Evolutionary conservation across 2,113 vertebrate genomes (phyloP), one percentile per base, ranked within the genome.

Genomic region (Ptilorrhoa leucosticta): DNA sequence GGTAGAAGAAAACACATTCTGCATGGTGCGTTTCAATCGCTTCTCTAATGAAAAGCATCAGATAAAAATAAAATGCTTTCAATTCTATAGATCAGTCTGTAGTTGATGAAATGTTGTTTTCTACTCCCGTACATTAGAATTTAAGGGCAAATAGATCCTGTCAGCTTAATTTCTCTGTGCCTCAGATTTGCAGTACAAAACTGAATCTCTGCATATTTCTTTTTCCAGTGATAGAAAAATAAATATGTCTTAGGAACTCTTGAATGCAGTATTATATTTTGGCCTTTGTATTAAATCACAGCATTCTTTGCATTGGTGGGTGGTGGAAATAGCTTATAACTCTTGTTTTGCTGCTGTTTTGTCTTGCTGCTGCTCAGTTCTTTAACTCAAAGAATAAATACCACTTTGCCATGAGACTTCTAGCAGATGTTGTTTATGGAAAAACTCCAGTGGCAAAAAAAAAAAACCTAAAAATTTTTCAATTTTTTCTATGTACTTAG

Each of bases 1-100:
- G 64, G 66, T 85, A 73, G 72, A 66, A 75, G 90, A 89, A 97
- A 94, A 92, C 89, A 63, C 39, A 81, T 96, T 90, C 90, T 89
- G 64, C 83, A 35, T 4, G 16, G 73, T 86, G 83, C 1, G 2
- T 94, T 96, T 96, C 90, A 94, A 58, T 94, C 89, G 92, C 76
- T 86, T 86, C 50, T 90, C 42, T 89, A 86, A 94, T 89, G 76
- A 92, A 89, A 95, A 89, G 42, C 64, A 77, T 81, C 76, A 89
- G 83, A 86, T 80, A 77, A 79, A 91, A 94, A 66, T 63, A 78
- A 90, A 90, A 83, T 78, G 76, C 72, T 92, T 92, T 83, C 64
- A 83, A 10, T 93, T 92, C 90, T 58, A 31, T 90, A 90, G 64
- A 73, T 87, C 33, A 73, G 28, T 47, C 54, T 35, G 21, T 66